Percentiles rank a stretch among this genome's conserved stretches.
Conservation (phyloP, 2,797 vertebrate genomes). For the Dermochelys coriacea region DNA sequence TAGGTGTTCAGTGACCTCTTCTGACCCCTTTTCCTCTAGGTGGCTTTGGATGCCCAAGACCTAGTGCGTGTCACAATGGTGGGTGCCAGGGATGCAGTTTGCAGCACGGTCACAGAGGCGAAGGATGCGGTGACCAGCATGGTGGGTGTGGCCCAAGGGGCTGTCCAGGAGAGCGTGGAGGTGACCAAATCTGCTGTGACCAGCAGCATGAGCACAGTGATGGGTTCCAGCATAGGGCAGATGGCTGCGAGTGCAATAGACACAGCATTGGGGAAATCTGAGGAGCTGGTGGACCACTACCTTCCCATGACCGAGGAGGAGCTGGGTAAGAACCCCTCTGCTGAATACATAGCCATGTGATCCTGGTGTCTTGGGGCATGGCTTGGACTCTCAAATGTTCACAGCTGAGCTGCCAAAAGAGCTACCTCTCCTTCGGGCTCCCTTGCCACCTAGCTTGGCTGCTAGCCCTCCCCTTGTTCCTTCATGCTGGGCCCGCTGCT, state of each 20-base stretch:
- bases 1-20: too few species aligned
- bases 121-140: constrained; percentile 77
- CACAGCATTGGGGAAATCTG: constrained; percentile 75
- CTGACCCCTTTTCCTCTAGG: background rate
- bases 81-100: constrained; percentile 29
- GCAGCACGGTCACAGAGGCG: constrained; percentile 81
- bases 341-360: too few species aligned
- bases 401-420: too few species aligned
- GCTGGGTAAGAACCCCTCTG: constrained; percentile 83
- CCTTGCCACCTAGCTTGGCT: too few species aligned
- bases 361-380: too few species aligned
- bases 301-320: constrained; percentile 86
- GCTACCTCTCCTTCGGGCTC: too few species aligned
- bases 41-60: background rate
- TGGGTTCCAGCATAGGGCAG: too few species aligned
- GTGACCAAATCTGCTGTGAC: constrained; percentile 77
- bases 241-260: too few species aligned
- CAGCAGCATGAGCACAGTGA: constrained; percentile 49
- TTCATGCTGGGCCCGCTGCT: too few species aligned
- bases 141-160: constrained; percentile 71
- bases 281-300: constrained; percentile 87
- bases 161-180: constrained; percentile 82
- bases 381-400: too few species aligned
- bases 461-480: too few species aligned
- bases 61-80: background rate